Evolutionary conservation across 2,888 invertebrate species (phyloP), one percentile per base, ranked within the genome.

Genomic region (Gari tellinella): DNA sequence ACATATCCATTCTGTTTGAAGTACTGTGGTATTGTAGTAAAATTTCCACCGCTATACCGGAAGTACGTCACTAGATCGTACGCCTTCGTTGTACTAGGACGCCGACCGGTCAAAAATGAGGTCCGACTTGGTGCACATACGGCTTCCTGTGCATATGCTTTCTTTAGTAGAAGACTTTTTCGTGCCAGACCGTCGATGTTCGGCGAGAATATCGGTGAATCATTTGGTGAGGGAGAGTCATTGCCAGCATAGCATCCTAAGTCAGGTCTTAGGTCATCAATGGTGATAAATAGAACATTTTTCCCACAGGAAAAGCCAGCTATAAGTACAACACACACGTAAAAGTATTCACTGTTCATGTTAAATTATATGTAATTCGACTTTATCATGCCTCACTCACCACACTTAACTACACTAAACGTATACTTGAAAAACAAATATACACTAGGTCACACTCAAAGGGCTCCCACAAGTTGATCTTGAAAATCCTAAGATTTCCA

Each of bases 11-110:
- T 64, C 12, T 74, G 37, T 51, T 80, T 80, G 72, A 82, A 82
- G 55, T 70, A 81, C 57, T 83, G 65, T 2, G 82, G 82, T 21
- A 81, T 64, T 1, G 80, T 82, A 2, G 76, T 80, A 41, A 82
- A 82, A 49, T 82, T 80, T 10, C 78, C 78, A 0, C 72, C 72
- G 1, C 66, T 65, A 0, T 60, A 21, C 12, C 82, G 56, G 31
- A 68, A 83, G 68, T 81, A 81, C 0, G 57, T 41, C 0, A 60
- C 1, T 3, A 81, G 66, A 49, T 83, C 79, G 17, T 72, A 82
- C 25, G 80, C 80, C 15, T 62, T 69, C 5, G 82, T 82, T 19
- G 82, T 77, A 38, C 80, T 80, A 0, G 82, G 80, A 10, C 82
- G 69, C n/a, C 82, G 48, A 2, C 77, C 72, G n/a, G 81, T 60